These are phyloP conservation scores for Gymnocypris eckloni DNA, from an alignment of 2,797 vertebrate species.

Conservation along the genomic window DNA sequence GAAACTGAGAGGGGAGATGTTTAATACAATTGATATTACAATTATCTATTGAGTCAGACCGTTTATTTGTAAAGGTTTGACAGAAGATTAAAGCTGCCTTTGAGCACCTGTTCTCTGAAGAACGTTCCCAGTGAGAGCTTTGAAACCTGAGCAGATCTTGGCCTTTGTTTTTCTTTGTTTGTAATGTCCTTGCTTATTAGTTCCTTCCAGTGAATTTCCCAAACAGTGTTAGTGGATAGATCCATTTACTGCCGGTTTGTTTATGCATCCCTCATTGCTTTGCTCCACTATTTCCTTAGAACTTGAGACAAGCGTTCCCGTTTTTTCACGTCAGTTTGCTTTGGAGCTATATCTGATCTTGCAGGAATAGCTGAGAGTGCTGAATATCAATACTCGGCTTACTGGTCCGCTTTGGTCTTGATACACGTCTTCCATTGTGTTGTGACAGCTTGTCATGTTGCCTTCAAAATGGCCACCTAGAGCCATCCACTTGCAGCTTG, in stretches of 20 bases:
- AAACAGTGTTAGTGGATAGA: conserved; percentile 44
- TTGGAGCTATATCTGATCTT: conserved; percentile 54
- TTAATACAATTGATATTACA: no score
- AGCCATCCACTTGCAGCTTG: not conserved
- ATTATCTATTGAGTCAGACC: not conserved
- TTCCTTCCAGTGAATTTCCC: conserved; percentile 38
- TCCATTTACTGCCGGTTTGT: conserved; percentile 25
- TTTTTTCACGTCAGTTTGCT: conserved; percentile 25
- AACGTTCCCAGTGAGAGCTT: conserved; percentile 19
- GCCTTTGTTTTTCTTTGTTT: conserved; percentile 54
- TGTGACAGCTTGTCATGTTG: conserved; percentile 27
- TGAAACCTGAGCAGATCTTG: conserved; percentile 47
- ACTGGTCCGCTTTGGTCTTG: not conserved
- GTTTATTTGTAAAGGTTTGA: conserved; percentile 31
- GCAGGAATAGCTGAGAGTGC: conserved; percentile 9
- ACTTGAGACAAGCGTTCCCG: conserved; percentile 24
- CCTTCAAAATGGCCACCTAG: conserved; percentile 9
- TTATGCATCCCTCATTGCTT: conserved; percentile 52
- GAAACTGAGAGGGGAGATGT: no score
- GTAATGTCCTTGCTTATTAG: conserved; percentile 47
- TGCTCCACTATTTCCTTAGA: conserved; percentile 50
- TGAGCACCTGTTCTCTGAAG: conserved; percentile 47
- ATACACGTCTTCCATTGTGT: not conserved
- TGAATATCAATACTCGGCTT: conserved; percentile 27
- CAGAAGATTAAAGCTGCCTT: conserved; percentile 44